Evolutionary conservation across 1,140 invertebrate genomes (phyloP).

Genomic region (Cephus cinctus): DNA sequence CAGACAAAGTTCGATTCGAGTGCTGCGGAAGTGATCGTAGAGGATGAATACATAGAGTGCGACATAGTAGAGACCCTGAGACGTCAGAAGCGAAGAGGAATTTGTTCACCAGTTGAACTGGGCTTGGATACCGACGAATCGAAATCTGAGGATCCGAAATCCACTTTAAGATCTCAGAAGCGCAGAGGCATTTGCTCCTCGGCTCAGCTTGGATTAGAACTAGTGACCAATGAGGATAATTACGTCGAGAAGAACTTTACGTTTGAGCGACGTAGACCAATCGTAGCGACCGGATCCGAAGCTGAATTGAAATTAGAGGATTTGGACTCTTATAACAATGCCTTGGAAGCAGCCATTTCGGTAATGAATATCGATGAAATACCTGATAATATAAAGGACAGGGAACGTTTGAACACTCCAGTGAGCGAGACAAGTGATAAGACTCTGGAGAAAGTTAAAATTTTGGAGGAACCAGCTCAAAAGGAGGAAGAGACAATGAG

Average conservation of each 20-base stretch:
- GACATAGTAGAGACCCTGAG: constrained; percentile 42
- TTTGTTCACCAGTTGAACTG: constrained; percentile 57
- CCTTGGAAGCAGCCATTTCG: constrained; percentile 2
- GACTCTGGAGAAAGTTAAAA: constrained; percentile 7
- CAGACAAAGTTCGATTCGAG: neutral
- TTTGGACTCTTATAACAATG: constrained; percentile 10
- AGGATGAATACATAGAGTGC: constrained; percentile 5
- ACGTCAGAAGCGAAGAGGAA: constrained; percentile 58
- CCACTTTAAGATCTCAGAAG: constrained; percentile 30
- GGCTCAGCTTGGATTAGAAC: constrained; percentile 34
- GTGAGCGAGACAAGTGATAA: constrained; percentile 22
- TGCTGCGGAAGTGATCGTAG: neutral
- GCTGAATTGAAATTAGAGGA: constrained; percentile 1
- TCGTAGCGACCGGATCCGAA: neutral
- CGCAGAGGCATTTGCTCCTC: constrained; percentile 41
- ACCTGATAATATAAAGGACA: constrained; percentile 18
- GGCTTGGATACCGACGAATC: constrained; percentile 25
- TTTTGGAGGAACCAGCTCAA: constrained; percentile 19
- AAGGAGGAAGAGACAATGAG: constrained; percentile 57
- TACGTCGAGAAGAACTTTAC: constrained; percentile 25
- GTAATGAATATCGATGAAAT: constrained; percentile 1
- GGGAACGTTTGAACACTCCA: constrained; percentile 28
- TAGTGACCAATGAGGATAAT: constrained; percentile 22
- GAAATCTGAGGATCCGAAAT: constrained; percentile 15
- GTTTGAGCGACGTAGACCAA: constrained; percentile 17